These are phyloP conservation scores for Diachasmimorpha longicaudata DNA, from an alignment of 1,140 invertebrate genomes.

Conservation along the genomic window DNA sequence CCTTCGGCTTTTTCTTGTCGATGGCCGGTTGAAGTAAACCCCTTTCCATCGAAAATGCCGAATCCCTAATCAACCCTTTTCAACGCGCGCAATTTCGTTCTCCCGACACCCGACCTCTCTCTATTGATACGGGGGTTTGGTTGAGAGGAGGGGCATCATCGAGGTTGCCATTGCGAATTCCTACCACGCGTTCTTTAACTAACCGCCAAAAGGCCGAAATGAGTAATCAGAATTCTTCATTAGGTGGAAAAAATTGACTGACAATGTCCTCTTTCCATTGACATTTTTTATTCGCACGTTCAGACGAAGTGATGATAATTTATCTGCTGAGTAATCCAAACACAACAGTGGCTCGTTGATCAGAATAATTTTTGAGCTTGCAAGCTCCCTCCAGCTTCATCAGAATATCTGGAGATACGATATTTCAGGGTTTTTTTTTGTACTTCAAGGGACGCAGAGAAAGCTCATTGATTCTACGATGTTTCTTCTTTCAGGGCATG, in stretches of 20 bases:
- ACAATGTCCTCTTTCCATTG: too few species aligned
- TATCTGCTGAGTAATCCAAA: too few species aligned
- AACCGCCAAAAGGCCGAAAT: conserved; percentile 22
- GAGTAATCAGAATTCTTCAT: conserved; percentile 22
- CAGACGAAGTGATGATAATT: too few species aligned
- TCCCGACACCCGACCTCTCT: not conserved
- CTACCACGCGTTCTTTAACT: conserved; percentile 20
- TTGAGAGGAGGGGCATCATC: not conserved
- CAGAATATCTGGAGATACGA: too few species aligned
- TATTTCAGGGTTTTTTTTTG: not conserved
- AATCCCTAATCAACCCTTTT: conserved; percentile 64
- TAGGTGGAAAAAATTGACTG: conserved; percentile 6
- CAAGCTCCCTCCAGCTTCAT: too few species aligned
- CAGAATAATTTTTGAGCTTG: too few species aligned
- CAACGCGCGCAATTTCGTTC: conserved; percentile 59
- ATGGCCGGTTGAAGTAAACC: not conserved
- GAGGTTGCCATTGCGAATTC: conserved; percentile 14
- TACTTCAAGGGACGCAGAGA: not conserved
- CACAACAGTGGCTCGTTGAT: too few species aligned
- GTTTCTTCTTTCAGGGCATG: too few species aligned
- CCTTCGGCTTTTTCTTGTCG: not conserved
- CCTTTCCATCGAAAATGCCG: conserved; percentile 30
- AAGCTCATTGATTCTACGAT: too few species aligned
- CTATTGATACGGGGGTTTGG: not conserved
- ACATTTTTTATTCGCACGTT: too few species aligned